Percentiles rank a stretch among this genome's conserved stretches.
phyloP scores from a whole-genome alignment of 1,140 invertebrate genomes.

The Branchinecta lindahli region DNA sequence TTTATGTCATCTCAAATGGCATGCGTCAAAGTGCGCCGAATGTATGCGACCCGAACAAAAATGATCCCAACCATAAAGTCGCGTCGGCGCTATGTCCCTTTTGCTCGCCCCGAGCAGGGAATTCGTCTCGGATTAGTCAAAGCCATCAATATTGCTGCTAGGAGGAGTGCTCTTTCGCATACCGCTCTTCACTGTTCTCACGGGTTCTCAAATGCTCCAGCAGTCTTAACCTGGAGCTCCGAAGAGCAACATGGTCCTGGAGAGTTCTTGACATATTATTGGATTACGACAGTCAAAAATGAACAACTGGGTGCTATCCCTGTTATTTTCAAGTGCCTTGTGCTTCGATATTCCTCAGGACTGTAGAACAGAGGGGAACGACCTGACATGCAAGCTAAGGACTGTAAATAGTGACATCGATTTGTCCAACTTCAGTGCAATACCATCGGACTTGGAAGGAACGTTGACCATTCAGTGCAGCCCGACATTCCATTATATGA shows the following conservation, averaged over 20 bases:
- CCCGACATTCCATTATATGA: slow-evolving; percentile 17
- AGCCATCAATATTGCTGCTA: background rate
- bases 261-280: background rate
- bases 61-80: background rate
- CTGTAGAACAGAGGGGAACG: background rate
- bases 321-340: background rate
- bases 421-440: slow-evolving; percentile 70
- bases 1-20: background rate
- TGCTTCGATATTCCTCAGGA: background rate
- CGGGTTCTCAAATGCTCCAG: background rate
- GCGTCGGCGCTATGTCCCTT: background rate
- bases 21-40: background rate
- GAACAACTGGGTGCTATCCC: background rate
- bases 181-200: background rate
- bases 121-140: background rate
- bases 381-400: slow-evolving; percentile 54
- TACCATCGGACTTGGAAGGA: slow-evolving; percentile 68
- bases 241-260: background rate
- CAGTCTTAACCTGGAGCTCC: background rate
- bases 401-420: slow-evolving; percentile 66
- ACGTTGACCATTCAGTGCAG: slow-evolving; percentile 63
- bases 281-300: background rate
- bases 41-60: background rate
- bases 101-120: background rate
- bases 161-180: background rate